These are phyloP conservation scores for Mycteria americana DNA, from an alignment of 2,797 vertebrate species.

Conservation along the genomic window DNA sequence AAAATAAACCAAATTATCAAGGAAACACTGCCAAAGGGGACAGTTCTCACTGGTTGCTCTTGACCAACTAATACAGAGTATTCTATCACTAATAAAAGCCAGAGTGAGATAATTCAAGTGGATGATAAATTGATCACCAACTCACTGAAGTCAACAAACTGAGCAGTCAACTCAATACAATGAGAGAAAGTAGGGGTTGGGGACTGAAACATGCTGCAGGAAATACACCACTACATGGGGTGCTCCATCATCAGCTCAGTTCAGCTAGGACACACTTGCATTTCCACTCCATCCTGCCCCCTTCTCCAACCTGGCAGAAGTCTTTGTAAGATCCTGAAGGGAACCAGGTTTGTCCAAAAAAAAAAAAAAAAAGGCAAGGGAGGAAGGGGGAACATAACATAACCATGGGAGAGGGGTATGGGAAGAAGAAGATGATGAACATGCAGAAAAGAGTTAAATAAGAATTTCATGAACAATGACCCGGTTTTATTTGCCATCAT, in stretches of 20 bases:
- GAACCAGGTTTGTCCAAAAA: neutral
- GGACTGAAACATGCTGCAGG: neutral
- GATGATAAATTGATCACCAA: neutral
- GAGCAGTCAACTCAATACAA: neutral
- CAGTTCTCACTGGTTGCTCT: neutral
- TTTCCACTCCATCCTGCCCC: neutral
- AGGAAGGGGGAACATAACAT: neutral
- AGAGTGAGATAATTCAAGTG: neutral
- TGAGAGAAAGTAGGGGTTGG: neutral
- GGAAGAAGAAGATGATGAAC: neutral
- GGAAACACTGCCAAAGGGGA: neutral
- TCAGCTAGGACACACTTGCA: neutral
- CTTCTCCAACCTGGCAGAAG: neutral
- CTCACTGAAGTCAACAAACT: neutral
- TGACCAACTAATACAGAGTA: neutral
- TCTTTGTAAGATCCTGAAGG: neutral
- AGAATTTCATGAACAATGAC: neutral
- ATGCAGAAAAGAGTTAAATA: neutral
- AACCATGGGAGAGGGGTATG: neutral
- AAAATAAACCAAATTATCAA: slow-evolving; percentile 1
- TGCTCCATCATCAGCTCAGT: neutral
- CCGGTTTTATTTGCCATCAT: neutral
- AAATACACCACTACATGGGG: neutral
- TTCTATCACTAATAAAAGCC: neutral
- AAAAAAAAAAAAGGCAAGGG: neutral